phyloP scores from a whole-genome alignment of 2,113 vertebrate genomes.

The Toxotes jaculatrix region DNA sequence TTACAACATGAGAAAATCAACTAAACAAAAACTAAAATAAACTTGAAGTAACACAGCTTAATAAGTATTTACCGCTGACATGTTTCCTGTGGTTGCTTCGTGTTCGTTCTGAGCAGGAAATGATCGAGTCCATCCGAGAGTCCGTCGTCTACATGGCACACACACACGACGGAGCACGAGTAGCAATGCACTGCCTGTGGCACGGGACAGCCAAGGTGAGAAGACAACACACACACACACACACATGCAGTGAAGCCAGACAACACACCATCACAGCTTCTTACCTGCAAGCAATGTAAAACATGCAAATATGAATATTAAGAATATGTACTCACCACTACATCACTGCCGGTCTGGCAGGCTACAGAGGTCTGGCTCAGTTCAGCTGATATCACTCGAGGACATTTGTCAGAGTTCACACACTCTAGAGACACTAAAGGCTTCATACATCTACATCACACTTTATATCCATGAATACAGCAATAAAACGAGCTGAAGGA shows the following conservation, averaged over 20 bases:
- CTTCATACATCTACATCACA: no score
- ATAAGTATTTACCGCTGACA: neutral
- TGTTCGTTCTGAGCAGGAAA: conserved; percentile 84
- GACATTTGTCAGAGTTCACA: no score
- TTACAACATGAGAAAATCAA: neutral
- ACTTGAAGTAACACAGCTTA: no score
- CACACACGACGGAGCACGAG: conserved; percentile 94
- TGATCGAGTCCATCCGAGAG: conserved; percentile 96
- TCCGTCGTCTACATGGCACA: conserved; percentile 94
- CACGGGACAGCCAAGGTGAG: conserved; percentile 94
- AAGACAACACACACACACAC: neutral
- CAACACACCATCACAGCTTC: neutral
- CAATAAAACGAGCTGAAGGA: neutral
- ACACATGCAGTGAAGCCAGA: neutral
- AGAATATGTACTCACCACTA: no score
- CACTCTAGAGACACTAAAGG: no score
- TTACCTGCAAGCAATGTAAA: no score
- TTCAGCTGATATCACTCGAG: no score
- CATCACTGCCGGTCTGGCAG: no score
- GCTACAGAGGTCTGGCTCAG: no score
- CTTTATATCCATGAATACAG: neutral
- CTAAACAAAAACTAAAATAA: no score
- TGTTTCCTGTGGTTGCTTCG: neutral
- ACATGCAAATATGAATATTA: no score
- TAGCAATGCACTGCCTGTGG: conserved; percentile 97